Base-by-base conservation (phyloP, 53 echinoderm and acorn worm genomes). In the Echinarachnius parma region DNA sequence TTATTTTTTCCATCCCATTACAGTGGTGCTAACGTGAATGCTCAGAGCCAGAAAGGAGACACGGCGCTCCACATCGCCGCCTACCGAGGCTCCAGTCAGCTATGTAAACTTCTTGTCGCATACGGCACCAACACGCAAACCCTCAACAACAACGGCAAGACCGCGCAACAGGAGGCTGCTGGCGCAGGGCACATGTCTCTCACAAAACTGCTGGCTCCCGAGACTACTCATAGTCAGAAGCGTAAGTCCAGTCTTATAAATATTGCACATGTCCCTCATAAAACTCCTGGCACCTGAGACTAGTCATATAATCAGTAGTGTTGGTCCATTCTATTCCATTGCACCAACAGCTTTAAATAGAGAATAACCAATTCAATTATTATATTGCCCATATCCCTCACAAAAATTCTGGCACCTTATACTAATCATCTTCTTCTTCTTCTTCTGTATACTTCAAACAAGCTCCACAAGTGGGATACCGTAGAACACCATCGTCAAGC, bases 1-100 rank as follows among this genome's bases (percentile, higher is more conserved):
- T n/a, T n/a, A n/a, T n/a, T n/a, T n/a, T n/a, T n/a, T n/a, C n/a
- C n/a, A n/a, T n/a, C n/a, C n/a, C n/a, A n/a, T 11, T 65, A 9
- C 59, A 89, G 89, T 58, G 77, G 81, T 10, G 84, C 85, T n/a
- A 54, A 77, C 36, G 54, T 85, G 15, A 89, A 85, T 60, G 85
- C 81, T 2, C 85, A 85, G 65, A 89, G 77, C 61, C 72, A 81
- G 60, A 85, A 81, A 4, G 89, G 89, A 7, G 89, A 89, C 72
- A 81, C 89, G 2, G 78, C 89, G 7, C 66, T 89, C 16, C 89
- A 89, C 55, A 78, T 89, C 4, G 89, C 89, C 10, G 85, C 89
- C 1, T 85, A 75, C 65, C 72, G 89, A 1, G 89, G 85, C 20
- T 77, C 71, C 15, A 65, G 37, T 9, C 57, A 71, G 9, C 84